phyloP scores from a whole-genome alignment of 2,797 vertebrate genomes.

The Euthynnus affinis region DNA sequence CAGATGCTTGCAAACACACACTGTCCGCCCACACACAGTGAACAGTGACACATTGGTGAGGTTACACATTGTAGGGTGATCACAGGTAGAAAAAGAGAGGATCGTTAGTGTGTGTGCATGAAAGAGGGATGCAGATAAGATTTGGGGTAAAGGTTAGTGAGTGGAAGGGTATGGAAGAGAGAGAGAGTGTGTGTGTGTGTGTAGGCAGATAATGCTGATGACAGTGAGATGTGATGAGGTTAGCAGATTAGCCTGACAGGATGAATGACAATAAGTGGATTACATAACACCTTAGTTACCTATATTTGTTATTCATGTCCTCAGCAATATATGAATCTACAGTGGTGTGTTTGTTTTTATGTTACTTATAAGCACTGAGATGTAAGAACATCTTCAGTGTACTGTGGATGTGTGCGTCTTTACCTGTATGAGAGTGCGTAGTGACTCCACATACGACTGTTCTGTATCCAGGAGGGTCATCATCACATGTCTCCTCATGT shows the following conservation, averaged over 20 bases:
- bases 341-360: slow-evolving; percentile 12
- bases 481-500: slow-evolving; percentile 99
- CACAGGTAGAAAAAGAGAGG: slow-evolving; percentile 15
- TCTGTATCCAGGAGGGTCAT: slow-evolving; percentile 98
- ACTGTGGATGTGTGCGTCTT: slow-evolving; percentile 3
- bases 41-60: slow-evolving; percentile 26
- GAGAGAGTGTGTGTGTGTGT: background rate
- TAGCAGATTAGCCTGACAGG: slow-evolving; percentile 73
- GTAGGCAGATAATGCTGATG: slow-evolving; percentile 67
- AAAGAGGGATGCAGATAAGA: slow-evolving; percentile 21
- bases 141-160: slow-evolving; percentile 54
- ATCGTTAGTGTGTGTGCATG: slow-evolving; percentile 5
- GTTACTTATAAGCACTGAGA: slow-evolving; percentile 3
- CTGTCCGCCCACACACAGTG: slow-evolving; percentile 18
- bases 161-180: background rate
- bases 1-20: too few species aligned
- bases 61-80: slow-evolving; percentile 48
- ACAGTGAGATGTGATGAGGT: slow-evolving; percentile 64
- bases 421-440: slow-evolving; percentile 96
- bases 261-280: slow-evolving; percentile 74
- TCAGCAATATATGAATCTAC: slow-evolving; percentile 34
- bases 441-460: slow-evolving; percentile 97
- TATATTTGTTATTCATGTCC: slow-evolving; percentile 52
- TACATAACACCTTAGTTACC: slow-evolving; percentile 69
- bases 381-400: background rate